Evolutionary conservation across 2,113 vertebrate genomes (phyloP).

Genomic region (Serranochromis macrocephalus): DNA sequence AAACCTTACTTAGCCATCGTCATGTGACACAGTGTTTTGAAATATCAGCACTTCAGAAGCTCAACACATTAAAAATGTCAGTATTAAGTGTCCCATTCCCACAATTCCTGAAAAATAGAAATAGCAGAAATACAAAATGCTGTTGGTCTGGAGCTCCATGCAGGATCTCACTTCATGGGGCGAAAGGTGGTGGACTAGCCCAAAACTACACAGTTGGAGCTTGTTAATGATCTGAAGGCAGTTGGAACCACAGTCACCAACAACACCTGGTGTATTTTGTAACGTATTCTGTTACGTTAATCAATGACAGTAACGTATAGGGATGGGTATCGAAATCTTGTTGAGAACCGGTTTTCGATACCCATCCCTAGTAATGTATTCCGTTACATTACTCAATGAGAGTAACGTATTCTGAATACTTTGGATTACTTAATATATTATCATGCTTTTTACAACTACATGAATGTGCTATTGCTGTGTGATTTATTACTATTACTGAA

Average conservation of each 20-base stretch:
- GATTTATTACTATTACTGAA: no score
- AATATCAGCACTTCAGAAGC: neutral
- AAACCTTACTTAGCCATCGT: neutral
- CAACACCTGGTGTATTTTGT: neutral
- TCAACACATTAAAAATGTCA: neutral
- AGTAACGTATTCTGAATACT: neutral
- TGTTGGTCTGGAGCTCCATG: neutral
- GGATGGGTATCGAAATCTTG: no score
- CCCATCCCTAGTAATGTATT: no score
- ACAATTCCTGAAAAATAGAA: neutral
- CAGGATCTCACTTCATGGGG: neutral
- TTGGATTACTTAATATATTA: neutral
- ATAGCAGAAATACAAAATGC: neutral
- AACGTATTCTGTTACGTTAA: rapidly evolving
- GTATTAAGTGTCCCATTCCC: neutral
- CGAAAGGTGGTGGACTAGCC: neutral
- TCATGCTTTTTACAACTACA: neutral
- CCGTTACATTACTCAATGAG: rapidly evolving
- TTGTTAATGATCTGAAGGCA: neutral
- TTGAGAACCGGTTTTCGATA: no score
- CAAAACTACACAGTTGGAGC: neutral
- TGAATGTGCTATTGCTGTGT: no score
- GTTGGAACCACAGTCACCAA: neutral
- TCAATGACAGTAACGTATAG: rapidly evolving
- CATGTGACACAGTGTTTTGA: neutral